Evolutionary conservation across 2,797 vertebrate species (phyloP), one percentile per base, ranked within the genome.

Genomic region (Knipowitschia caucasica): DNA sequence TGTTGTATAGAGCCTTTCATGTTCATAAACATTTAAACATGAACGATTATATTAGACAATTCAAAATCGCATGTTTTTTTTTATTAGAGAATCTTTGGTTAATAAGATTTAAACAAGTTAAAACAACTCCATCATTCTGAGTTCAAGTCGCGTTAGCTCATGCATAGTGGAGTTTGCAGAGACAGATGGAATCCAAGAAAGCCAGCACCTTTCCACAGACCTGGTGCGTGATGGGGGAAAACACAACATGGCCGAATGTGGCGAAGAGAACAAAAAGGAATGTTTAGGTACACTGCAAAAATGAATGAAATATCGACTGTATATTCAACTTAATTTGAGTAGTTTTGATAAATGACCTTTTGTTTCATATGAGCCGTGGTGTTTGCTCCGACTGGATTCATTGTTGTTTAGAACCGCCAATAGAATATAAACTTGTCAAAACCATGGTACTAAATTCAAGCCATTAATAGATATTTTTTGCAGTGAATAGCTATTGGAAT

Each of bases 241-340:
- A 62, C 71, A n/a, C 63, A 50, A 63, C 73, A 50, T 67, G 62
- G 33, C 40, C 83, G 80, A 84, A 81, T 79, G 80, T 80, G 77
- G 79, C 75, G 80, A 56, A 58, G 84, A 83, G 78, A 84, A 81
- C 82, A 82, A 73, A 77, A 68, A 5, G 82, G 82, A 80, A 84
- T 83, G 82, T 83, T 18, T 40, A 65, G 67, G 64, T 59, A 63
- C 21, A 7, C 21, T 24, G 39, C 39, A 14, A 42, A 42, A 42
- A 42, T 9, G 9, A 10, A n/a, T 12, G 11, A 25, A 7, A 4
- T 24, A 12, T 11, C 36, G 1, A 11, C 18, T 4, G 2, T 10
- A 21, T 0, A 4, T 9, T 7, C 3, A 10, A 2, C 36, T 21
- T 0, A 1, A 33, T 14, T 12, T 12, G 34, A 17, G 34, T 5